Evolutionary conservation across 2,888 invertebrate species (phyloP).

Genomic region (Acheta domesticus): DNA sequence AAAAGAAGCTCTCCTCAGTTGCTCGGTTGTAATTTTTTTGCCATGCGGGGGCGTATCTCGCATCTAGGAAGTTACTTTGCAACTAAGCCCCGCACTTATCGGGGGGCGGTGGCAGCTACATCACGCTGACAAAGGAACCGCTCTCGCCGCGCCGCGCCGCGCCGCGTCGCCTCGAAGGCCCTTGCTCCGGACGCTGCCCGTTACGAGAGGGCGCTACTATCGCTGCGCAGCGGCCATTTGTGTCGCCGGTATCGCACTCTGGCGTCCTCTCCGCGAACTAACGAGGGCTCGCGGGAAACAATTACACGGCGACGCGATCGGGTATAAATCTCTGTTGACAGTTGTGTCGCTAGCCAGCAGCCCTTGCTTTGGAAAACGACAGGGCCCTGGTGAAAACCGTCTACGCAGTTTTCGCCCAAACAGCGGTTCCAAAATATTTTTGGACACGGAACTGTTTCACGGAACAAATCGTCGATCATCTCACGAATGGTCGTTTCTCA

Average conservation of each 20-base stretch:
- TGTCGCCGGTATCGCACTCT: not conserved
- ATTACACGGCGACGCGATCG: not conserved
- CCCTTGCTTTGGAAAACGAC: no score
- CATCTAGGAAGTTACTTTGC: not conserved
- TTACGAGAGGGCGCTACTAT: no score
- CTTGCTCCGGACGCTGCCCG: no score
- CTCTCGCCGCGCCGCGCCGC: not conserved
- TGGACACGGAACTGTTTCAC: no score
- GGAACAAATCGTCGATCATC: no score
- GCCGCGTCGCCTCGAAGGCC: no score
- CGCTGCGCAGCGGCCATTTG: not conserved
- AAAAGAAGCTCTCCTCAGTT: not conserved
- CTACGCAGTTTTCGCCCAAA: no score
- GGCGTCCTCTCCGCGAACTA: not conserved
- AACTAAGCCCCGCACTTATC: not conserved
- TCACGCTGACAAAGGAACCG: slow-evolving; percentile 6
- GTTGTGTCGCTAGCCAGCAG: no score
- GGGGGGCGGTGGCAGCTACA: not conserved
- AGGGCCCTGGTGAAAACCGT: no score
- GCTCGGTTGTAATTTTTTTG: not conserved
- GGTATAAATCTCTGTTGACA: not conserved
- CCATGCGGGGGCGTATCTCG: not conserved
- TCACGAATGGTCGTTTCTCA: no score
- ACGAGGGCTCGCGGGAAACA: not conserved
- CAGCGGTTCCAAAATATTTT: no score